Conservation (phyloP, 2,888 invertebrate genomes). For the Agrenia bidenticulata region DNA sequence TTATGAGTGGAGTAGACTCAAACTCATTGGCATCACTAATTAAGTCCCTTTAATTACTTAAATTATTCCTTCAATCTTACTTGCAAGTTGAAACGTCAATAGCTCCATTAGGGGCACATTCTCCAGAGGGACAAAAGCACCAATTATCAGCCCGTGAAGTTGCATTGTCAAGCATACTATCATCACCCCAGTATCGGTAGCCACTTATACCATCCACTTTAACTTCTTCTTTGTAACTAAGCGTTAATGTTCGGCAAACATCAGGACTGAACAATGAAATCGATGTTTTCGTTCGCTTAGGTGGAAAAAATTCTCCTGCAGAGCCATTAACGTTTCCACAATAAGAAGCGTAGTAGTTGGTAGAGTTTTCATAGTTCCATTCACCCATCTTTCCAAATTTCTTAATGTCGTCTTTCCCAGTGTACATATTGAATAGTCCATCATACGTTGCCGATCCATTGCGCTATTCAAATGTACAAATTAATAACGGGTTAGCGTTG, state of each 20-base stretch:
- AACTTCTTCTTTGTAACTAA: conserved; percentile 66
- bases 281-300: conserved; percentile 62
- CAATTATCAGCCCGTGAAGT: conserved; percentile 62
- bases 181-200: conserved; percentile 65
- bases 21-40: no score
- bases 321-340: conserved; percentile 72
- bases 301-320: conserved; percentile 77
- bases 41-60: no score
- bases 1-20: no score
- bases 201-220: conserved; percentile 62
- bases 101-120: conserved; percentile 60
- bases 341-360: conserved; percentile 62
- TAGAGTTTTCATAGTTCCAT: conserved; percentile 70
- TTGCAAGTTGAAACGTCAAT: conserved; percentile 72
- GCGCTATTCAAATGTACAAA: conserved; percentile 61
- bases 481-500: background rate
- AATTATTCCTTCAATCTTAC: conserved; percentile 24
- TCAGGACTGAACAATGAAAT: conserved; percentile 72
- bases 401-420: conserved; percentile 65
- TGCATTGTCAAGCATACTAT: conserved; percentile 72
- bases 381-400: conserved; percentile 68
- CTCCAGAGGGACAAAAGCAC: conserved; percentile 66
- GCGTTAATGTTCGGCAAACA: conserved; percentile 65
- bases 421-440: conserved; percentile 74
- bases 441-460: conserved; percentile 73